Evolutionary conservation across 2,797 vertebrate genomes (phyloP).

Genomic region (Hirundo rustica): DNA sequence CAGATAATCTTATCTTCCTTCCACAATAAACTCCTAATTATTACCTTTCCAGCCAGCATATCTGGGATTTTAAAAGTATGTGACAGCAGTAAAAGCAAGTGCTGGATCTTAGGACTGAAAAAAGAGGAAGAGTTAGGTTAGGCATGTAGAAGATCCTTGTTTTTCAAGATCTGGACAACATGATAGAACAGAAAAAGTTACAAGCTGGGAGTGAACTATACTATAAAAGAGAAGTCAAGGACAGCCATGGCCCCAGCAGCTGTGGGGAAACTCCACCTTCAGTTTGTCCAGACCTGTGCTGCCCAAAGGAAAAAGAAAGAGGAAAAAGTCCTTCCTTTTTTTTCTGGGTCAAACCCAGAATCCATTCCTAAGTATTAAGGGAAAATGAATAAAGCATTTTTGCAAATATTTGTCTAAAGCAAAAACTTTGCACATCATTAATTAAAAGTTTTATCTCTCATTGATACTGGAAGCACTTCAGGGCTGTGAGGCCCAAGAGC

Average conservation of each 20-base stretch:
- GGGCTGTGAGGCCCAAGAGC: background rate
- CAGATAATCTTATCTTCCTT: conserved; percentile 62
- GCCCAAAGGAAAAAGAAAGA: background rate
- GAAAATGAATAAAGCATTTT: conserved; percentile 15
- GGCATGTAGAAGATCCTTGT: background rate
- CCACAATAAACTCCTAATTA: conserved; percentile 52
- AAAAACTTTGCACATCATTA: conserved; percentile 5
- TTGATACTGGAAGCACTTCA: background rate
- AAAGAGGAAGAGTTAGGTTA: background rate
- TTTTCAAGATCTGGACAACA: background rate
- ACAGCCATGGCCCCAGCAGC: background rate
- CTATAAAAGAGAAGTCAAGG: background rate
- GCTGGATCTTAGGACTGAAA: background rate
- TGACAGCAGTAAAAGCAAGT: conserved; percentile 2
- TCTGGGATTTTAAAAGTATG: conserved; percentile 17
- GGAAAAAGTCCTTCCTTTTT: background rate
- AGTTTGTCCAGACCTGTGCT: background rate
- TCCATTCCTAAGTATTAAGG: background rate
- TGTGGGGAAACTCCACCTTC: background rate
- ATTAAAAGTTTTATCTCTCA: conserved; percentile 30
- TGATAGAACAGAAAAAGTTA: background rate
- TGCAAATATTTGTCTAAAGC: conserved; percentile 29
- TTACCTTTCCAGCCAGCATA: conserved; percentile 27
- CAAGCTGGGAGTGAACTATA: background rate
- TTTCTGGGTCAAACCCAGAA: background rate